Evolutionary conservation across 30 jellyfish, hydroid and myxozoan genomes (phyloP).

Genomic region (Pseudorhiza aurosa): DNA sequence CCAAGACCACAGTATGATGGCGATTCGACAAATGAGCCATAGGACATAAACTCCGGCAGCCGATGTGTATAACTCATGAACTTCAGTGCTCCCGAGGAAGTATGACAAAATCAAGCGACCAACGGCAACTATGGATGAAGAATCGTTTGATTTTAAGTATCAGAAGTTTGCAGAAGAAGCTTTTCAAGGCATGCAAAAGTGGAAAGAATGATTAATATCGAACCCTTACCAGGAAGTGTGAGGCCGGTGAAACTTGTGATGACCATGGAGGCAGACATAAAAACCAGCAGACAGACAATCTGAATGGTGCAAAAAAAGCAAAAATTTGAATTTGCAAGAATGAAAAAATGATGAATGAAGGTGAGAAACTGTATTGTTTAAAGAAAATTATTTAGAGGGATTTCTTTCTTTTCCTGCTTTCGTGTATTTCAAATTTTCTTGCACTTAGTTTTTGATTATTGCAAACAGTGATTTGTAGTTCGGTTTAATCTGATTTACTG

Average conservation of each 20-base stretch:
- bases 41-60: conserved; percentile 91
- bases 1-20: conserved; percentile 73
- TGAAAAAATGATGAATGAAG: too few relatives aligned
- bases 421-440: too few relatives aligned
- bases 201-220: too few relatives aligned
- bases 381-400: too few relatives aligned
- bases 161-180: too few relatives aligned
- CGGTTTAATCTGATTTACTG: too few relatives aligned
- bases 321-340: neutral
- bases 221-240: conserved; percentile 58
- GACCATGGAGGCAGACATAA: conserved; percentile 55
- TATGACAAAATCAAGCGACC: conserved; percentile 80
- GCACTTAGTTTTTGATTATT: too few relatives aligned
- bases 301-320: neutral
- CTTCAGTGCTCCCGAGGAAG: conserved; percentile 73
- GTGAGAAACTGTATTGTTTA: too few relatives aligned
- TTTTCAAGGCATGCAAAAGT: too few relatives aligned
- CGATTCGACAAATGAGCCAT: conserved; percentile 78
- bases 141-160: neutral
- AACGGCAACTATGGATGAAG: conserved; percentile 57
- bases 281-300: conserved; percentile 46
- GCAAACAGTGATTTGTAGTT: too few relatives aligned
- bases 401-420: too few relatives aligned
- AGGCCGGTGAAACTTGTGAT: conserved; percentile 49
- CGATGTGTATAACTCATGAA: conserved; percentile 92